Evolutionary conservation across 1,140 invertebrate species (phyloP).

Genomic region (Meteorus sp.): DNA sequence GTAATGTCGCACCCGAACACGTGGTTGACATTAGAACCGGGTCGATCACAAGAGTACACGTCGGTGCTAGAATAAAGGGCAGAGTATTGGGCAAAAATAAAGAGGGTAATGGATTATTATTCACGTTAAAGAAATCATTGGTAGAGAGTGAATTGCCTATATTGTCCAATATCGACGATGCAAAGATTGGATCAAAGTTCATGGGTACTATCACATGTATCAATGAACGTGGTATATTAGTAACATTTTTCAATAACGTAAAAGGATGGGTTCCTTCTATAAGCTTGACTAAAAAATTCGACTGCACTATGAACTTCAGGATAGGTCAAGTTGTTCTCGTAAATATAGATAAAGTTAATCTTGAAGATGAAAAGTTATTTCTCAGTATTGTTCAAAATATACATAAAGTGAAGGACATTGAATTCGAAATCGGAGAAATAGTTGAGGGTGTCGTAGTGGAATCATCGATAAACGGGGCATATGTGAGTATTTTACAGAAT

Average conservation of each 20-base stretch:
- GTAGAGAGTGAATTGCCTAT: slow-evolving; percentile 56
- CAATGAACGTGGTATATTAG: slow-evolving; percentile 55
- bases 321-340: slow-evolving; percentile 65
- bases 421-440: slow-evolving; percentile 41
- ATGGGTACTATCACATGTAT: slow-evolving; percentile 62
- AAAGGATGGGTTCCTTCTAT: slow-evolving; percentile 62
- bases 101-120: slow-evolving; percentile 49
- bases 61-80: slow-evolving; percentile 57
- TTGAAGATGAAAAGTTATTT: slow-evolving; percentile 48
- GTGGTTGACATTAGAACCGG: slow-evolving; percentile 32
- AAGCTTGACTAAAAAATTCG: slow-evolving; percentile 56
- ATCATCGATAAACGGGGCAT: slow-evolving; percentile 40
- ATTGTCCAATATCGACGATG: slow-evolving; percentile 55
- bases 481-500: slow-evolving; percentile 33
- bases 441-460: slow-evolving; percentile 43
- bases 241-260: slow-evolving; percentile 65
- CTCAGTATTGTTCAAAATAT: slow-evolving; percentile 43
- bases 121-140: slow-evolving; percentile 65
- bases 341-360: slow-evolving; percentile 52
- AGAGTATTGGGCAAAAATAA: slow-evolving; percentile 58
- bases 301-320: slow-evolving; percentile 58
- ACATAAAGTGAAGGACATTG: slow-evolving; percentile 8
- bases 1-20: slow-evolving; percentile 45
- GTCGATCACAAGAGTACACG: slow-evolving; percentile 43
- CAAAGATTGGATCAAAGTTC: slow-evolving; percentile 57